Evolutionary conservation across 2,797 vertebrate species (phyloP).

Genomic region (Gambusia yucatana): DNA sequence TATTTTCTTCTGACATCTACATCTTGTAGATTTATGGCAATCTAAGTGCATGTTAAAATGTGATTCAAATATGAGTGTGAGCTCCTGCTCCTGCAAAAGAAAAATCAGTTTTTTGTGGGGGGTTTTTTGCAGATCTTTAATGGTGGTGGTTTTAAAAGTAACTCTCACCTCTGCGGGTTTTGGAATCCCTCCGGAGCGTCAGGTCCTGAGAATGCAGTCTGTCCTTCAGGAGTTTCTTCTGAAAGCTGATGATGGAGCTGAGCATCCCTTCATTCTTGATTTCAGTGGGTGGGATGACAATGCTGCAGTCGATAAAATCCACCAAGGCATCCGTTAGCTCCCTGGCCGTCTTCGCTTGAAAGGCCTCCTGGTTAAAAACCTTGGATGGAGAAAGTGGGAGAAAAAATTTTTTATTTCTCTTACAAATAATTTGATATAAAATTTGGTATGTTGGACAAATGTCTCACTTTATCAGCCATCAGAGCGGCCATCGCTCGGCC

Average conservation of each 20-base stretch:
- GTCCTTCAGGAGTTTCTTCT: conserved; percentile 87
- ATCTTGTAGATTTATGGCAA: background rate
- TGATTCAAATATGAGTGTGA: background rate
- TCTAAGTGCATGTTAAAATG: background rate
- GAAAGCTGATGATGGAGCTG: conserved; percentile 85
- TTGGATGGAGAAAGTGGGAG: conserved; percentile 50
- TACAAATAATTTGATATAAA: background rate
- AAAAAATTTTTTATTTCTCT: background rate
- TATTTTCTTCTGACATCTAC: background rate
- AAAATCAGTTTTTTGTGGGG: background rate
- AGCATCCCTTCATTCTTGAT: conserved; percentile 83
- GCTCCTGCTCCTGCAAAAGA: background rate
- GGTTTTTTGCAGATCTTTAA: background rate
- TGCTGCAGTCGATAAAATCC: conserved; percentile 90
- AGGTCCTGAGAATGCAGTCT: conserved; percentile 70
- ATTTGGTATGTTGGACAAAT: background rate
- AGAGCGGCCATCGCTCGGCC: conserved; percentile 88
- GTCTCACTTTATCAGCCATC: conserved; percentile 88
- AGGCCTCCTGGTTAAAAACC: conserved; percentile 88
- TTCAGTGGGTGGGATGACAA: conserved; percentile 91
- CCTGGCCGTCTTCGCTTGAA: conserved; percentile 75
- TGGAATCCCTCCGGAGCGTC: conserved; percentile 46
- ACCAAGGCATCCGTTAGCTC: conserved; percentile 82
- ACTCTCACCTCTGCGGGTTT: conserved; percentile 65
- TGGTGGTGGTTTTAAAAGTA: background rate